Conservation (phyloP, 2,113 vertebrate species). For the Alosa alosa region DNA sequence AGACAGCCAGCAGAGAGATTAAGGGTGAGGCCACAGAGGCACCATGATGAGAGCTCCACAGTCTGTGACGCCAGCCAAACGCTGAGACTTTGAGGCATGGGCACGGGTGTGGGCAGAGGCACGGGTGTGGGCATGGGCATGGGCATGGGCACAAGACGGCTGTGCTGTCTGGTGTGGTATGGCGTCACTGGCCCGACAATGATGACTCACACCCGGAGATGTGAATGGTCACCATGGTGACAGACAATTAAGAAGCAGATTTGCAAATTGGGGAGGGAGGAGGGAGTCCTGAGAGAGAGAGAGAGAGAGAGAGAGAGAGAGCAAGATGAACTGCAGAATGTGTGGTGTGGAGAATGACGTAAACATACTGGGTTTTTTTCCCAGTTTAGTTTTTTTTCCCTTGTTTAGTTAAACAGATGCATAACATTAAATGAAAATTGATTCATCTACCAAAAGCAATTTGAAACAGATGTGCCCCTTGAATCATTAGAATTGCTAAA, state of each 20-base stretch:
- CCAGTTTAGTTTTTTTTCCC: background rate
- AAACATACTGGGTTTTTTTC: background rate
- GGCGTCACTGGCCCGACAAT: background rate
- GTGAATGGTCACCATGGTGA: constrained; percentile 30
- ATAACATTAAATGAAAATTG: background rate
- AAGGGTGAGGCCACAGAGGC: background rate
- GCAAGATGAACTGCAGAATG: background rate
- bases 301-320: background rate
- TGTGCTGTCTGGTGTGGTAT: background rate
- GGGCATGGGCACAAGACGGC: background rate
- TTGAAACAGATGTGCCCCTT: background rate
- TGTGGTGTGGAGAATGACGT: background rate
- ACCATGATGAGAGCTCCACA: background rate
- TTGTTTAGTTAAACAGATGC: background rate
- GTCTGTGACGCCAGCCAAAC: background rate
- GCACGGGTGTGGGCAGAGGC: background rate
- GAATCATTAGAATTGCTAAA: background rate
- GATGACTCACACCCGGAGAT: constrained; percentile 14
- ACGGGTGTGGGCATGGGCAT: background rate
- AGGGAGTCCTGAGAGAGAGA: background rate
- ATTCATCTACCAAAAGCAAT: background rate
- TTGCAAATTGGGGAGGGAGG: background rate
- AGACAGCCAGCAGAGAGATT: background rate
- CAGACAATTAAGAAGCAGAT: constrained; percentile 15
- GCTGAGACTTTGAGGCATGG: background rate